A percentile compares a stretch with the other conserved stretches of the same genome.
Evolutionary conservation across 2,888 invertebrate genomes (phyloP).

Genomic region (Limnephilus lunatus): DNA sequence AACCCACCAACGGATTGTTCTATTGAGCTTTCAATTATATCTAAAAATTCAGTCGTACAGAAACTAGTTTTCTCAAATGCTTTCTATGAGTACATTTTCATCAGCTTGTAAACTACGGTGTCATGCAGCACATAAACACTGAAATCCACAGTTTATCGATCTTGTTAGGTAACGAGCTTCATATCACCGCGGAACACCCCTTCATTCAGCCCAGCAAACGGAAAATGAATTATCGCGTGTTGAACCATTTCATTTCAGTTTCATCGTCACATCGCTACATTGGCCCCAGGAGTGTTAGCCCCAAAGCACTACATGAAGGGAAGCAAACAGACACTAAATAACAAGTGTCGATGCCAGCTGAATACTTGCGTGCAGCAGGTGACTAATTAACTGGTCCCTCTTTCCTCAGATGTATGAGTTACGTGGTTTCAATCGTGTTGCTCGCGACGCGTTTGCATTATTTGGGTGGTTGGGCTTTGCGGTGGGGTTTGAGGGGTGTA

Average conservation of each 20-base stretch:
- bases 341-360: neutral
- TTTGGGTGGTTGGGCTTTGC: slow-evolving; percentile 18
- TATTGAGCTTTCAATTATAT: neutral
- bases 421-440: neutral
- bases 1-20: neutral
- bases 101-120: neutral
- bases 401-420: neutral
- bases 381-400: slow-evolving; percentile 2
- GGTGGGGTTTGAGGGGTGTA: neutral
- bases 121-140: neutral
- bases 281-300: slow-evolving; percentile 17
- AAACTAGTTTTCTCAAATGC: neutral
- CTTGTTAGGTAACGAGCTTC: neutral
- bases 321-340: slow-evolving; percentile 20
- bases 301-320: neutral
- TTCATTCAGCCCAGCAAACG: slow-evolving; percentile 38
- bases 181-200: slow-evolving; percentile 12
- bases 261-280: slow-evolving; percentile 10
- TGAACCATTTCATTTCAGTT: slow-evolving; percentile 19
- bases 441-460: slow-evolving; percentile 2
- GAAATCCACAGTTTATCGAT: neutral
- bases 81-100: neutral
- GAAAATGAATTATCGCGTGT: slow-evolving; percentile 42
- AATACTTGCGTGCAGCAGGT: no score
- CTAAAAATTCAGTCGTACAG: neutral